These are phyloP conservation scores for Stenodema calcarata DNA, from an alignment of 2,888 invertebrate genomes.

Conservation along the genomic window DNA sequence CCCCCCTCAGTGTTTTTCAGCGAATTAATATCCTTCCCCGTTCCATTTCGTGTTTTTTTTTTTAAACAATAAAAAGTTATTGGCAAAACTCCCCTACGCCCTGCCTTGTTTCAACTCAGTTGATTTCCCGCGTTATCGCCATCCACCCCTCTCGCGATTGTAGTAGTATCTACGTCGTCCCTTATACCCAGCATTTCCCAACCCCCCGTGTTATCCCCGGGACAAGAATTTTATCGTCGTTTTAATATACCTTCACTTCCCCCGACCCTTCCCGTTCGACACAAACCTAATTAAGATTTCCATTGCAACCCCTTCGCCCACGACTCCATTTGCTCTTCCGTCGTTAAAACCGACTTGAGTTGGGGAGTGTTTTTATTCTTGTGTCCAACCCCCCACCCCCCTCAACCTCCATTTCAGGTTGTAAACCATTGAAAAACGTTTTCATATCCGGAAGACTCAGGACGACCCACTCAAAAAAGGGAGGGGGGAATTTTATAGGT, in stretches of 20 bases:
- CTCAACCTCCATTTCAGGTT: not conserved
- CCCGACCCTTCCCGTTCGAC: not conserved
- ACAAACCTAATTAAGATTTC: not conserved
- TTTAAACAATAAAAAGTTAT: not conserved
- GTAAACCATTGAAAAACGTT: slow-evolving; percentile 2
- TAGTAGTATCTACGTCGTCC: not conserved
- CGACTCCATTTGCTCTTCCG: not conserved
- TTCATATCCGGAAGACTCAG: not conserved
- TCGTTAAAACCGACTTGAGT: not conserved
- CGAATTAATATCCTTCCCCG: not conserved
- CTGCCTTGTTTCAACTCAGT: not conserved
- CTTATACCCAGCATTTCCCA: not conserved
- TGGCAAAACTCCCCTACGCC: not conserved
- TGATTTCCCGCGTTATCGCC: not conserved
- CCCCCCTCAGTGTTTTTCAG: not conserved
- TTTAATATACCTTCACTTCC: not conserved
- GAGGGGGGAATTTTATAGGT: not conserved
- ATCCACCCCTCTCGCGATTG: not conserved
- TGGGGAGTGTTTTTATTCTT: not conserved
- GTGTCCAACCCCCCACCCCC: not conserved
- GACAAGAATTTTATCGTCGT: not conserved
- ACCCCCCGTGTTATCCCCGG: not conserved
- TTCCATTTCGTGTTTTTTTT: not conserved
- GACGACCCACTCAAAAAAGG: not conserved
- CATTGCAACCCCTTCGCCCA: not conserved